phyloP scores from a whole-genome alignment of 1,140 invertebrate genomes.

The Bombus vancouverensis region DNA sequence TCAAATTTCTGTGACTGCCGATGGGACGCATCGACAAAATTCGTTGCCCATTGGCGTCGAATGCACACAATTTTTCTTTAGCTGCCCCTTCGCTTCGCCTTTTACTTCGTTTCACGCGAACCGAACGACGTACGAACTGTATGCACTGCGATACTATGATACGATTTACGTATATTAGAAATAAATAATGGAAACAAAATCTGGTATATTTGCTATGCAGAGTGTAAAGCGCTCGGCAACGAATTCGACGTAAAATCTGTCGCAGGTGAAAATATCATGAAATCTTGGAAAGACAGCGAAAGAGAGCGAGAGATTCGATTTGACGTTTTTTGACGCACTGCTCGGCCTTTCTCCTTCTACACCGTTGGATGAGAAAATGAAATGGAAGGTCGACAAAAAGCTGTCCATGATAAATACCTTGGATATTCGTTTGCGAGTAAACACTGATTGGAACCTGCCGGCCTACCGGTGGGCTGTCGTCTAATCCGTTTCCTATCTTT shows the following conservation, averaged over 20 bases:
- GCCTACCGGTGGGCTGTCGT: slow-evolving; percentile 53
- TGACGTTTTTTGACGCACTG: background rate
- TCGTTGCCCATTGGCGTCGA: slow-evolving; percentile 36
- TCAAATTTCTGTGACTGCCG: slow-evolving; percentile 26
- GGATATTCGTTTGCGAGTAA: slow-evolving; percentile 40
- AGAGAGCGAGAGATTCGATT: background rate
- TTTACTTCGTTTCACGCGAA: background rate
- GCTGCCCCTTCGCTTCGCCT: too few species aligned
- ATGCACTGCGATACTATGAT: too few species aligned
- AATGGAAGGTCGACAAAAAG: slow-evolving; percentile 26
- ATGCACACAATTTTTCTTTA: background rate
- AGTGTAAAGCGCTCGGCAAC: too few species aligned
- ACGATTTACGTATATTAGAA: too few species aligned
- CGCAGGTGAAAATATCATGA: too few species aligned
- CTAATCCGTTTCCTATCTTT: slow-evolving; percentile 74
- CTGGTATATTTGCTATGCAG: too few species aligned
- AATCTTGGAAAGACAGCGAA: too few species aligned
- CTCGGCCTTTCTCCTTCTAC: background rate
- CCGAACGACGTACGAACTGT: background rate
- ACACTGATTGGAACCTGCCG: slow-evolving; percentile 62
- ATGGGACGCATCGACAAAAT: slow-evolving; percentile 37
- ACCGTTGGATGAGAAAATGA: slow-evolving; percentile 7
- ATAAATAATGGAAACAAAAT: too few species aligned
- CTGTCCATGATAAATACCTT: slow-evolving; percentile 68
- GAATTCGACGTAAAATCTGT: too few species aligned